phyloP scores from a whole-genome alignment of 2,113 vertebrate species.

The Bubo scandiacus region DNA sequence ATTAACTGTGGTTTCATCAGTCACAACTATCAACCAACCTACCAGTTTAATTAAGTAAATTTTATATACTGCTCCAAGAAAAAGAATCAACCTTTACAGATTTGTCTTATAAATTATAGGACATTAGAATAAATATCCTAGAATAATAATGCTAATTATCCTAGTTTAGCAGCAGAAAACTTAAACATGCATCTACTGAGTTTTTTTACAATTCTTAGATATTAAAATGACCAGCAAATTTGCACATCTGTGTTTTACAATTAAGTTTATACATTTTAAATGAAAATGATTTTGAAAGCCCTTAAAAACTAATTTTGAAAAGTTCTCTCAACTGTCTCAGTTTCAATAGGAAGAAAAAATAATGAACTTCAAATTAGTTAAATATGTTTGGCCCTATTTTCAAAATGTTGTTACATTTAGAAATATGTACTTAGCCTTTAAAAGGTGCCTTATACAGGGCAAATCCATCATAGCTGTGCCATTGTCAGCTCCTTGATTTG shows the following conservation, averaged over 20 bases:
- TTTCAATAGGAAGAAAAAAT: background rate
- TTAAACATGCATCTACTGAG: background rate
- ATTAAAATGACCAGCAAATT: background rate
- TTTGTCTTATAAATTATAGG: background rate
- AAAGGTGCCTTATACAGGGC: background rate
- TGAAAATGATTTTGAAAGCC: background rate
- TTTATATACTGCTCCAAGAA: background rate
- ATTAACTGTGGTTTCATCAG: no score
- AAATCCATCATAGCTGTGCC: background rate
- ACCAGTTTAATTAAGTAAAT: background rate
- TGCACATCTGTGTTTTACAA: background rate
- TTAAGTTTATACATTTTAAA: background rate
- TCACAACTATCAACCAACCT: background rate
- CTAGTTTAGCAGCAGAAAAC: background rate
- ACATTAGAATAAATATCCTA: background rate
- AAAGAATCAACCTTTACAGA: background rate
- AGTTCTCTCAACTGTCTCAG: background rate
- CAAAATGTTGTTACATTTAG: background rate
- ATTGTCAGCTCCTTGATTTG: background rate
- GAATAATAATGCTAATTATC: background rate
- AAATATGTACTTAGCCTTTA: background rate
- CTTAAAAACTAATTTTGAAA: background rate
- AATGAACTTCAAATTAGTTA: background rate
- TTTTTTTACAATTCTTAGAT: background rate
- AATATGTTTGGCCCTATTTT: background rate